Base-by-base conservation (phyloP, 2,888 invertebrate genomes). In the Clunio marinus region DNA sequence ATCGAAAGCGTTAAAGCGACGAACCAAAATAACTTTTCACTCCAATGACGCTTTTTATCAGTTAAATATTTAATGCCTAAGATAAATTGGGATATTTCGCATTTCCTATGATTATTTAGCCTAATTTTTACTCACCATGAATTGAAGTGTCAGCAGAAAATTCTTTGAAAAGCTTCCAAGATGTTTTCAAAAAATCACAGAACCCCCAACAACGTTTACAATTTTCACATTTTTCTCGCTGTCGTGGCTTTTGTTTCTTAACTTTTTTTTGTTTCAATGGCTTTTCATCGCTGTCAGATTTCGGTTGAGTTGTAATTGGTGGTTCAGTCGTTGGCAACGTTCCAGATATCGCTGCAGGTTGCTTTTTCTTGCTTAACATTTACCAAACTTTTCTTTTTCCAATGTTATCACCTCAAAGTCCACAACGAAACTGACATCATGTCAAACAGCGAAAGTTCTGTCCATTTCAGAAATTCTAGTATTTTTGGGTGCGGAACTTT, bases 21-120 rank as follows among this genome's bases (percentile, higher is more conserved):
- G 10, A 32, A 20, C 60, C 60, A 60, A 25, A 60, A 60, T 1
- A 60, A 22, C n/a, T 41, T 60, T 25, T 60, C 60, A 20, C 17
- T 60, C 60, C 60, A 60, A 41, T 35, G 37, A 17, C 35, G 37
- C 15, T 60, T 32, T n/a, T 60, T 60, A 8, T 60, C 60, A 24
- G 60, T 60, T 13, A 60, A 24, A 60, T 60, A 60, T n/a, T 60
- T 60, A 20, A 60, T 60, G 10, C 60, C 55, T 57, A 41, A 41
- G 2, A 41, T n/a, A 41, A 41, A 41, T 8, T 32, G n/a, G n/a
- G n/a, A n/a, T n/a, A n/a, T n/a, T n/a, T n/a, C n/a, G n/a, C n/a
- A n/a, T n/a, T n/a, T n/a, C n/a, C n/a, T n/a, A n/a, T n/a, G n/a
- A n/a, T n/a, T n/a, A n/a, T n/a, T n/a, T n/a, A n/a, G n/a, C n/a